phyloP scores from a whole-genome alignment of 1,140 invertebrate genomes.

The Drosophila sturtevanti region DNA sequence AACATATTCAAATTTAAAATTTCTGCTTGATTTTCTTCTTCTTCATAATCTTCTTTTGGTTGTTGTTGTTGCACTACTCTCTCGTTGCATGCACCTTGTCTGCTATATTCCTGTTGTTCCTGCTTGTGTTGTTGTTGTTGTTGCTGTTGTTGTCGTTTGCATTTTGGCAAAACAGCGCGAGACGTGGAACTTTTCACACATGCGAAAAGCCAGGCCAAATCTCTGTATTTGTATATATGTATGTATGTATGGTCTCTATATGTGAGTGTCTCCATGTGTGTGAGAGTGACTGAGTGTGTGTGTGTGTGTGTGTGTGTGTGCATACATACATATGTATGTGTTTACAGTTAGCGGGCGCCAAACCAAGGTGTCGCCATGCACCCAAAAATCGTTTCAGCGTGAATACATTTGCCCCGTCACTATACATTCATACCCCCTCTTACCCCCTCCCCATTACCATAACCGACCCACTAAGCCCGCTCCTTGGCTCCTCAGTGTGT shows the following conservation, averaged over 20 bases:
- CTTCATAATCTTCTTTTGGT: not conserved
- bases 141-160: conserved; percentile 56
- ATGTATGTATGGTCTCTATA: conserved; percentile 45
- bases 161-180: conserved; percentile 74
- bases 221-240: not conserved
- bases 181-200: conserved; percentile 76
- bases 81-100: conserved; percentile 14
- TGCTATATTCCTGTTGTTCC: conserved; percentile 24
- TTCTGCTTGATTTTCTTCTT: conserved; percentile 64
- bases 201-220: conserved; percentile 32
- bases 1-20: conserved; percentile 79
- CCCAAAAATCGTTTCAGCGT: conserved; percentile 77
- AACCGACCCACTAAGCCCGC: conserved; percentile 3
- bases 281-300: conserved; percentile 8
- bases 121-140: not conserved
- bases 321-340: conserved; percentile 65
- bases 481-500: not conserved
- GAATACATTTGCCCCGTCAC: conserved; percentile 70
- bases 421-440: conserved; percentile 23
- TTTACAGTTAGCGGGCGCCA: conserved; percentile 79
- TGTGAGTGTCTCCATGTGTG: conserved; percentile 58
- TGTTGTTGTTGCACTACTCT: not conserved
- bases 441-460: not conserved
- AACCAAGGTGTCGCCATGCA: conserved; percentile 79
- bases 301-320: not conserved